Evolutionary conservation across 1,140 invertebrate species (phyloP).

Genomic region (Arctopsyche grandis): DNA sequence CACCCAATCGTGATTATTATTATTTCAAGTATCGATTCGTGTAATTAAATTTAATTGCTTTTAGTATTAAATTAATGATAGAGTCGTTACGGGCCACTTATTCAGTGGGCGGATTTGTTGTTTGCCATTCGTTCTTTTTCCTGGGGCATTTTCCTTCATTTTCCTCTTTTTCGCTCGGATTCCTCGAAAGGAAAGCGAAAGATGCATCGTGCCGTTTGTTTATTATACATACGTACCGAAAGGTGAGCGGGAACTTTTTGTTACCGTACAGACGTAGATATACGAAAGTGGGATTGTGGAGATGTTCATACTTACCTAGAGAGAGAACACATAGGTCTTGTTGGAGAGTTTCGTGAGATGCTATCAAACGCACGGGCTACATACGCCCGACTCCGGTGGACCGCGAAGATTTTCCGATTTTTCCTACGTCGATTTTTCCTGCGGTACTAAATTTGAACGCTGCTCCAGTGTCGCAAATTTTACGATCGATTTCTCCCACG

Average conservation of each 20-base stretch:
- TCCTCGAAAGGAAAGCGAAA: constrained; percentile 23
- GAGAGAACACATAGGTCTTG: constrained; percentile 19
- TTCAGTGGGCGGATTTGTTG: constrained; percentile 16
- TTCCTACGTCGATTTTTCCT: constrained; percentile 16
- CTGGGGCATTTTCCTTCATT: constrained; percentile 11
- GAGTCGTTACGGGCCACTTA: constrained; percentile 1
- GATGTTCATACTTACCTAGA: constrained; percentile 35
- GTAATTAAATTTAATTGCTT: no score
- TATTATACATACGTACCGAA: constrained; percentile 30
- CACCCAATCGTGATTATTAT: background rate
- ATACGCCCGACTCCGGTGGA: constrained; percentile 34
- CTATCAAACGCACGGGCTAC: constrained; percentile 53
- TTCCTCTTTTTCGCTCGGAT: constrained; percentile 22
- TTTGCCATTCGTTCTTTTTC: background rate
- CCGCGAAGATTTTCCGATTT: constrained; percentile 34
- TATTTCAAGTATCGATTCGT: background rate
- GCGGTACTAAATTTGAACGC: background rate
- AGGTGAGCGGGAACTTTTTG: constrained; percentile 25
- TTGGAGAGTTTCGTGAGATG: constrained; percentile 45
- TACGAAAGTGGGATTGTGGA: constrained; percentile 33
- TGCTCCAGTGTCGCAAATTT: background rate
- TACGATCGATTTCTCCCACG: background rate
- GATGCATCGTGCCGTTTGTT: constrained; percentile 35
- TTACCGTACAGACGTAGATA: constrained; percentile 6
- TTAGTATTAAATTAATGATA: no score